Conservation (phyloP, 2,888 invertebrate genomes). For the Drosophila fungiperda region DNA sequence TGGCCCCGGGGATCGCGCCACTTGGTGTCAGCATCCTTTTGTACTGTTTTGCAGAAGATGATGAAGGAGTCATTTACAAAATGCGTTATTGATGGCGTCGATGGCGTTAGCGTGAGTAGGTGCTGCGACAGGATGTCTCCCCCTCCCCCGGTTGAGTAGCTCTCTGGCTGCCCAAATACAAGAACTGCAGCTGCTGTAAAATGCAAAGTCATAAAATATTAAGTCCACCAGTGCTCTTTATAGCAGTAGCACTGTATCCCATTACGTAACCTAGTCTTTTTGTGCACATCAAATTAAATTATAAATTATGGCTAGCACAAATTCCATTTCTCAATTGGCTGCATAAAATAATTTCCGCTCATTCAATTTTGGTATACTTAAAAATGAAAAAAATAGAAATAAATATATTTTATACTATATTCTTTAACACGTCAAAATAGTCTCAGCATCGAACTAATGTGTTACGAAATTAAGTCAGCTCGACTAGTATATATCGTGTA, state of each 20-base stretch:
- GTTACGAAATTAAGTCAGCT: not conserved
- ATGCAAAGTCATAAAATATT: not conserved
- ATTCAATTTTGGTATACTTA: not conserved
- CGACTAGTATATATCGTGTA: not conserved
- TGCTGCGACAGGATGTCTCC: constrained; percentile 17
- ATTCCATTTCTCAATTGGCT: not conserved
- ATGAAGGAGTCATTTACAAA: constrained; percentile 86
- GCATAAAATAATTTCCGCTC: not conserved
- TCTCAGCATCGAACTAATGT: not conserved
- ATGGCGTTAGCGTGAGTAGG: constrained; percentile 80
- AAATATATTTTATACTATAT: not conserved
- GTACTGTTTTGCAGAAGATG: constrained; percentile 83
- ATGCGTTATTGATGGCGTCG: constrained; percentile 83
- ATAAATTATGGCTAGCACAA: not conserved
- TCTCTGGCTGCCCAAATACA: constrained; percentile 64
- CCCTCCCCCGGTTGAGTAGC: constrained; percentile 10
- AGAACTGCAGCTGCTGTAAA: constrained; percentile 63
- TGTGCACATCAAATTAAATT: not conserved
- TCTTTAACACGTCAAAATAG: not conserved
- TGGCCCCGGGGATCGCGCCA: constrained; percentile 84
- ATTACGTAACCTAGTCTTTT: not conserved
- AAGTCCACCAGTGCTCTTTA: not conserved
- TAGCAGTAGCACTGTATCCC: not conserved
- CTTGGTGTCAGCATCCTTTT: constrained; percentile 80
- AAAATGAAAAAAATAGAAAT: not conserved